Evolutionary conservation across 2,113 vertebrate species (phyloP).

Genomic region (Catharus minimus): DNA sequence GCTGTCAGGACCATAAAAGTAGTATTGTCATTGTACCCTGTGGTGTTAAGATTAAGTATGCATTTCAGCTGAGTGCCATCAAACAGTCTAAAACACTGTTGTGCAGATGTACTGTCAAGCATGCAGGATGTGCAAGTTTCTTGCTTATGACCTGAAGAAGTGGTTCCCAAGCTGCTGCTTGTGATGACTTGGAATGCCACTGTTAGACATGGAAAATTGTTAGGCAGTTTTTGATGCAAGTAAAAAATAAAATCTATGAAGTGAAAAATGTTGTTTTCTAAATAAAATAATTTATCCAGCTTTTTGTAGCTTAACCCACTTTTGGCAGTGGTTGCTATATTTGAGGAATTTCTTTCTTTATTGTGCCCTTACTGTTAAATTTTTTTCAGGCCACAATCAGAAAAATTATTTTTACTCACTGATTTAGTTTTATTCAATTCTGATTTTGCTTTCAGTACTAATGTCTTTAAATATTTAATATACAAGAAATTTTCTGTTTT

Average conservation of each 20-base stretch:
- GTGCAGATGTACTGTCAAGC: not conserved
- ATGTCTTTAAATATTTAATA: slow-evolving; percentile 11
- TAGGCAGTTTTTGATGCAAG: not conserved
- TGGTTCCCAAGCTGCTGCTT: not conserved
- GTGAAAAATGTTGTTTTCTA: not conserved
- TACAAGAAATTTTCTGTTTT: not conserved
- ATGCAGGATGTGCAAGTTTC: not conserved
- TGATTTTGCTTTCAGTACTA: not conserved
- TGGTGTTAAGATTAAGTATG: not conserved
- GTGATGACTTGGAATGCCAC: not conserved
- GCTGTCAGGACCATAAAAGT: not conserved
- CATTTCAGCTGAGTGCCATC: not conserved
- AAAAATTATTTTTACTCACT: not conserved
- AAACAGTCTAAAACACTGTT: not conserved
- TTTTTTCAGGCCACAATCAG: not conserved
- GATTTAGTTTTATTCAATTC: not conserved
- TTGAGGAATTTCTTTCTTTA: not conserved
- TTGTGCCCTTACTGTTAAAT: not conserved
- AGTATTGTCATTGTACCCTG: not conserved
- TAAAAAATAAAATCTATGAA: not conserved
- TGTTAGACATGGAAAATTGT: not conserved
- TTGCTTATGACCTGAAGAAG: not conserved
- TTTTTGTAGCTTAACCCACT: not conserved
- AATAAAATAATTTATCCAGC: not conserved
- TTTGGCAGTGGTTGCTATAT: not conserved